Conservation (phyloP, 2,888 invertebrate genomes). For the Cephus rjabovi region DNA sequence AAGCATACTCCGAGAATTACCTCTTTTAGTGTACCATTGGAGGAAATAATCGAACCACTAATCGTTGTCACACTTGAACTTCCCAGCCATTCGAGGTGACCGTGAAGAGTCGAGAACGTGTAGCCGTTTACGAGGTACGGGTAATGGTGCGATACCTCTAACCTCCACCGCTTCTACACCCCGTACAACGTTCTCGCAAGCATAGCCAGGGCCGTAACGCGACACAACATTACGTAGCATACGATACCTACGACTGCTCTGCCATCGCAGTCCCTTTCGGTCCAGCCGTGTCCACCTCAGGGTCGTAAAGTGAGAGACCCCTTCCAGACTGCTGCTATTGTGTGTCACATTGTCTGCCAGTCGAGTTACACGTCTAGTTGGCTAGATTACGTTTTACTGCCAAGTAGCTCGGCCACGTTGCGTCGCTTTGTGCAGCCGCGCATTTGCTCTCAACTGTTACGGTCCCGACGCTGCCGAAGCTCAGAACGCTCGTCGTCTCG, state of each 20-base stretch:
- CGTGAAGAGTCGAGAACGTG: neutral
- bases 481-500: neutral
- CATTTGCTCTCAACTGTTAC: neutral
- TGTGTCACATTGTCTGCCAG: constrained; percentile 40
- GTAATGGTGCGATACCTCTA: constrained; percentile 1
- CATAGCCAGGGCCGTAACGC: neutral
- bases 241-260: neutral
- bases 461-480: neutral
- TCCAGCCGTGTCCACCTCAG: constrained; percentile 24
- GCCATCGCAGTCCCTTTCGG: neutral
- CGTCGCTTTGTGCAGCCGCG: neutral
- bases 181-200: neutral
- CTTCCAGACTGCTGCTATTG: constrained; percentile 31
- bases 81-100: neutral
- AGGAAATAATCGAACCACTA: neutral
- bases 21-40: neutral
- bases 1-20: neutral
- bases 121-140: constrained; percentile 2
- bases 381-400: constrained; percentile 46
- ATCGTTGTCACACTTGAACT: neutral
- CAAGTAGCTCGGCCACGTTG: constrained; percentile 16
- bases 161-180: neutral
- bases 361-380: constrained; percentile 38
- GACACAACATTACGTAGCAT: neutral
- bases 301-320: constrained; percentile 32